Evolutionary conservation across 2,797 vertebrate genomes (phyloP), one percentile per base, ranked within the genome.

Genomic region (Salmo trutta): DNA sequence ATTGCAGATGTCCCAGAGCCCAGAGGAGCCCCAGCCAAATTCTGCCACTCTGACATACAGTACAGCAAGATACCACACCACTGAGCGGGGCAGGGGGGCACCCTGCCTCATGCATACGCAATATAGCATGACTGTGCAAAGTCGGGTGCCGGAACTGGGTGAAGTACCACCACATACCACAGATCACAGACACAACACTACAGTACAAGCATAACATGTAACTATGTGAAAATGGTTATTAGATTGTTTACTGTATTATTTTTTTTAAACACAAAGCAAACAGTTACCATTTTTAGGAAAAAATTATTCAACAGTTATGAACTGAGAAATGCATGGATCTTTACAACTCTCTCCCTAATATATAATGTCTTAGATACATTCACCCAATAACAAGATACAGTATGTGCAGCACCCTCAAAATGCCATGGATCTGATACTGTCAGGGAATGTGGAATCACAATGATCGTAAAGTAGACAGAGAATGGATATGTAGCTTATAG

Each of bases 1-100:
- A 94, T 92, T 92, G 91, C 93, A 92, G 90, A 92, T 93, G 85
- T 92, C 88, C 86, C 88, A 79, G 21, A 85, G 87, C 86, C 77
- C 87, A 80, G 77, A 88, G 76, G 85, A 90, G 83, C 74, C 82
- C 82, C 81, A 83, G 89, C 76, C 90, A 89, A 90, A 86, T 88
- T 67, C 71, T 3, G 68, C 27, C 66, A 81, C 78, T 47, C 41
- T 75, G 77, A 69, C 52, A 78, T 56, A 64, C 64, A 78, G 79
- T 80, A 41, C 83, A 31, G 27, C 47, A 54, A 21, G 78, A 74
- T 14, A 74, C 69, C 73, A 77, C 64, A 17, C 0, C 27, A 79
- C 41, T 1, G 41, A 47, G 41, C 41, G 10, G 10, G 10, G 41
- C 41, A 47, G 77, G 74, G 51, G 56, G 71, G 59, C 56, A 66